phyloP scores from a whole-genome alignment of 2,113 vertebrate species.

The Arizona elegans region DNA sequence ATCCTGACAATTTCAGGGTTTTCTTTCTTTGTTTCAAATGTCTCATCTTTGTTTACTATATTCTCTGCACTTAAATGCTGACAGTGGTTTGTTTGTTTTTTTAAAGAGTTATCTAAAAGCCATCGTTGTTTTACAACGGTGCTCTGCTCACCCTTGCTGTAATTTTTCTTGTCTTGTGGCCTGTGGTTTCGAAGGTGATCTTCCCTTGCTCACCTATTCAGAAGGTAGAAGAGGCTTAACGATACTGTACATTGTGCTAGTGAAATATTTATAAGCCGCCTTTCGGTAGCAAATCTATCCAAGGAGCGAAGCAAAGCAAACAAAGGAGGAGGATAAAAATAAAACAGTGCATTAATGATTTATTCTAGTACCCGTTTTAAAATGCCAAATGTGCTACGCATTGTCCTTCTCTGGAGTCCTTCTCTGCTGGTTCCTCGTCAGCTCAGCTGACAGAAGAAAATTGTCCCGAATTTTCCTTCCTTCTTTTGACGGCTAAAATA shows the following conservation, averaged over 20 bases:
- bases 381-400: neutral
- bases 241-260: neutral
- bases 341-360: neutral
- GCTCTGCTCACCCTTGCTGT: neutral
- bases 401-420: neutral
- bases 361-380: neutral
- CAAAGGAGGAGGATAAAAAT: neutral
- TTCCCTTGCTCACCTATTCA: neutral
- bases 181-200: neutral
- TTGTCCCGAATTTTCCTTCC: neutral
- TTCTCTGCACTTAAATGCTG: neutral
- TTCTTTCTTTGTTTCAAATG: neutral
- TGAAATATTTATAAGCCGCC: neutral
- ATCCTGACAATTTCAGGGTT: neutral
- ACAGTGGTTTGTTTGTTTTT: neutral
- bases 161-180: neutral
- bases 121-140: neutral
- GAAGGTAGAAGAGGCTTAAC: neutral
- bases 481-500: neutral
- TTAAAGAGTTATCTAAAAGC: neutral
- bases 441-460: neutral
- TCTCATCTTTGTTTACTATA: neutral
- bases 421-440: neutral
- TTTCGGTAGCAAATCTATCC: neutral
- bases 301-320: neutral